These are phyloP conservation scores for Heliornis fulica DNA, from an alignment of 2,113 vertebrate genomes.

Conservation along the genomic window DNA sequence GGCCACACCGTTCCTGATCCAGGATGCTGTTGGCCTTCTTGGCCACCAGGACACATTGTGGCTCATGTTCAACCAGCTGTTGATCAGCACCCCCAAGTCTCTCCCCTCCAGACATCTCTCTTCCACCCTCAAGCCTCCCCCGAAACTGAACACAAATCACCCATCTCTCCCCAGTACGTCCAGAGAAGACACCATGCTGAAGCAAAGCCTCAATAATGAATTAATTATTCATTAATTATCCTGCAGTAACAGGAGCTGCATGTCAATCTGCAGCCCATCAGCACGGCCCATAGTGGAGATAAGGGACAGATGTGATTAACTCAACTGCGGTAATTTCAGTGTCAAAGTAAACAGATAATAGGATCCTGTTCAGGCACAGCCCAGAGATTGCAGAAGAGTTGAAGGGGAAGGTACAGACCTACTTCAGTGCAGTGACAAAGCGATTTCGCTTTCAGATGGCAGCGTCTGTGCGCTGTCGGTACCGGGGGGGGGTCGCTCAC, in stretches of 20 bases:
- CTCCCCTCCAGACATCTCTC: no score
- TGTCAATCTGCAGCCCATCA: background rate
- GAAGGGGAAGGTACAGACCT: background rate
- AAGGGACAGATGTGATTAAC: background rate
- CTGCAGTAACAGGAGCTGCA: background rate
- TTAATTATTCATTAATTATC: slow-evolving; percentile 33
- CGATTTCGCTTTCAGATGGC: background rate
- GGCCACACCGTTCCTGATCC: no score
- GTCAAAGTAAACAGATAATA: background rate
- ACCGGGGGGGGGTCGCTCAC: background rate
- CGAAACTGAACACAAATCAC: background rate
- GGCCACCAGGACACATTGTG: no score
- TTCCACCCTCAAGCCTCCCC: background rate
- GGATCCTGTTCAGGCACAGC: slow-evolving; percentile 46
- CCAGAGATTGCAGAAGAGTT: background rate
- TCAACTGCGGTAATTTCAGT: background rate
- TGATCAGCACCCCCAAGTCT: no score
- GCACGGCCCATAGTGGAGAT: background rate
- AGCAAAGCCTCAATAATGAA: background rate
- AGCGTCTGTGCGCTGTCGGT: fast-evolving
- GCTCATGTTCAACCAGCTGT: no score
- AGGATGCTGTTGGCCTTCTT: no score
- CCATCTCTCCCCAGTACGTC: background rate
- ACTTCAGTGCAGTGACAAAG: background rate
- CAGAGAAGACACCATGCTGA: fast-evolving